phyloP scores from a whole-genome alignment of 2,797 vertebrate species.

The Steatocranus sp. region DNA sequence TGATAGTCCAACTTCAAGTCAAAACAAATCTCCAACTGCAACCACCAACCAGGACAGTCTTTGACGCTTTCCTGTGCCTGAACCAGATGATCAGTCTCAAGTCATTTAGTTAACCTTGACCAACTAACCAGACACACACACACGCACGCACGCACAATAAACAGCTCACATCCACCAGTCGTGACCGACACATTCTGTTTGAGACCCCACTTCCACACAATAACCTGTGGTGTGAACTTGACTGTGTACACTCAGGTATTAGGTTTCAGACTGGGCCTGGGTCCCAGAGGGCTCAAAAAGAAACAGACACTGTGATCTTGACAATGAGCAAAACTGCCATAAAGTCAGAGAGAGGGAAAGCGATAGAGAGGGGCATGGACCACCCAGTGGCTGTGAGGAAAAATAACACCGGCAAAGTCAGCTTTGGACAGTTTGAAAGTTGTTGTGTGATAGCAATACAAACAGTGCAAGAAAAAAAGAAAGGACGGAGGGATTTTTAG shows the following conservation, averaged over 20 bases:
- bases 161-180: conserved; percentile 32
- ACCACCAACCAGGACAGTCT: neutral
- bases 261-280: conserved; percentile 47
- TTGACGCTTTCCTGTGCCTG: neutral
- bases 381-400: conserved; percentile 69
- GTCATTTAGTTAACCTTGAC: conserved; percentile 60
- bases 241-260: conserved; percentile 70
- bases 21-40: neutral
- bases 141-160: neutral
- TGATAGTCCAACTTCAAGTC: neutral
- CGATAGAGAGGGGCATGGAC: conserved; percentile 45
- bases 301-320: conserved; percentile 63
- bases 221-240: conserved; percentile 72
- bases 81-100: conserved; percentile 1
- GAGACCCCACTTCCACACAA: conserved; percentile 59
- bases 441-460: conserved; percentile 23
- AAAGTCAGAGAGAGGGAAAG: conserved; percentile 2
- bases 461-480: neutral
- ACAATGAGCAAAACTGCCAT: conserved; percentile 49
- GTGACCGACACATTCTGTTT: conserved; percentile 53
- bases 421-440: conserved; percentile 43
- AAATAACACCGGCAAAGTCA: conserved; percentile 60
- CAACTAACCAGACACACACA: conserved; percentile 37
- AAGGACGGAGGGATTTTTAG: neutral
- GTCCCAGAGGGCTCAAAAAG: conserved; percentile 51